Percentiles rank a stretch among this genome's conserved stretches.
Conservation (phyloP, 1,140 invertebrate genomes). For the Lucilia sericata region DNA sequence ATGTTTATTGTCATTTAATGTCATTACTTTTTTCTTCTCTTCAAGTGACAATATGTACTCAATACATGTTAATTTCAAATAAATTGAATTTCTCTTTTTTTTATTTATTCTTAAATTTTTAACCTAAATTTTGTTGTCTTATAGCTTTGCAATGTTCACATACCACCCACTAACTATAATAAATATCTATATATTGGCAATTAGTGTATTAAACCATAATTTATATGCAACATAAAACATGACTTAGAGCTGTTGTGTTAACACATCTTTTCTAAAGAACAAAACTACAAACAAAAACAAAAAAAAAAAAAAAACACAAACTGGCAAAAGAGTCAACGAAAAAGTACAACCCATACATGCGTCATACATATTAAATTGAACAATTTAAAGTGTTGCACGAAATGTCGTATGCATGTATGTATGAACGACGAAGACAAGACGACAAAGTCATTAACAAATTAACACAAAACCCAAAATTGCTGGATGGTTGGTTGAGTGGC, state of each 20-base stretch:
- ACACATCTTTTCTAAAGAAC: background rate
- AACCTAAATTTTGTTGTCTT: background rate
- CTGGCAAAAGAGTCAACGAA: background rate
- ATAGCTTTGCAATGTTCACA: background rate
- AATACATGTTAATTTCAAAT: background rate
- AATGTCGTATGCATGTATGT: background rate
- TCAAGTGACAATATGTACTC: too few species aligned
- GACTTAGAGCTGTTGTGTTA: background rate
- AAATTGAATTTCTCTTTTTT: background rate
- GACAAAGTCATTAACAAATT: conserved; percentile 13
- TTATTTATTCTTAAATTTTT: background rate
- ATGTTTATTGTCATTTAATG: too few species aligned
- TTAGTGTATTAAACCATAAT: conserved; percentile 1
- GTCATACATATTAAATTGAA: background rate
- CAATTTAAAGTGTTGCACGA: conserved; percentile 15
- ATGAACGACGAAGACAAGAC: background rate
- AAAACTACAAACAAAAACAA: background rate
- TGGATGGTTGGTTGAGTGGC: background rate
- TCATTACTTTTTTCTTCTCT: too few species aligned
- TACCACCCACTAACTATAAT: background rate
- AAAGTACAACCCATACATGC: background rate
- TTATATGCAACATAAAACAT: conserved; percentile 21
- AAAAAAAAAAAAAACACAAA: too few species aligned
- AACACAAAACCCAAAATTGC: background rate
- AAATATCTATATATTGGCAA: background rate